Evolutionary conservation across 2,797 vertebrate genomes (phyloP).

Genomic region (Rhinatrema bivittatum): DNA sequence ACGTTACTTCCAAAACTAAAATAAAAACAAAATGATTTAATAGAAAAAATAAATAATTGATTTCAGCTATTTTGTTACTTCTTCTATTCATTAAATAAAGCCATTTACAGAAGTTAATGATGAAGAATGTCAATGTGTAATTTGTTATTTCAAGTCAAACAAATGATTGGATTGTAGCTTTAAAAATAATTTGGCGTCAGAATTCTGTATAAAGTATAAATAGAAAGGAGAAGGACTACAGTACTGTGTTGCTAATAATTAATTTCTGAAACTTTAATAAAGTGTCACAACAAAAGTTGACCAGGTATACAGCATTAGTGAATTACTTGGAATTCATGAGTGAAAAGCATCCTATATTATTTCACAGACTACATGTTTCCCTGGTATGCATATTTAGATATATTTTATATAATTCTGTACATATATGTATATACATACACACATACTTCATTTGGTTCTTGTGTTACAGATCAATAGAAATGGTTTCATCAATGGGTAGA

Average conservation of each 20-base stretch:
- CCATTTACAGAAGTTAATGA: slow-evolving; percentile 36
- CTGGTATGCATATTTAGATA: slow-evolving; percentile 55
- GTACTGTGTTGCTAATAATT: slow-evolving; percentile 44
- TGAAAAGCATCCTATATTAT: slow-evolving; percentile 42
- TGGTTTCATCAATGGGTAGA: slow-evolving; percentile 48
- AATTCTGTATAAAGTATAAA: slow-evolving; percentile 28
- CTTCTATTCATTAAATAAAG: too few relatives aligned
- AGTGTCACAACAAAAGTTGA: slow-evolving; percentile 31
- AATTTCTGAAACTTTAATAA: slow-evolving; percentile 30
- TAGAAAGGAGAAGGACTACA: slow-evolving; percentile 36
- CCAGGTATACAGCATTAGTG: slow-evolving; percentile 31
- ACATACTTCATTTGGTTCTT: slow-evolving; percentile 67
- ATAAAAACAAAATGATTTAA: too few relatives aligned
- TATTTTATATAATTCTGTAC: slow-evolving; percentile 57
- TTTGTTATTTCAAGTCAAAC: slow-evolving; percentile 43
- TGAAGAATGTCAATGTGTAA: slow-evolving; percentile 38
- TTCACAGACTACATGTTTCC: slow-evolving; percentile 46
- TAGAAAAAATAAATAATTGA: too few relatives aligned
- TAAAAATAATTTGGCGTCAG: slow-evolving; percentile 51
- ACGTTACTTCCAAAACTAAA: slow-evolving; percentile 32
- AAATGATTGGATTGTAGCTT: slow-evolving; percentile 42
- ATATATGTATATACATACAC: slow-evolving; percentile 54
- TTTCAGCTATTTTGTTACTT: too few relatives aligned
- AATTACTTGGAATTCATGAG: slow-evolving; percentile 30
- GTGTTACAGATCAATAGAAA: slow-evolving; percentile 55